A percentile compares a stretch with the other conserved stretches of the same genome.
Evolutionary conservation across 2,888 invertebrate species (phyloP).

Genomic region (Sclerodermus sp.): DNA sequence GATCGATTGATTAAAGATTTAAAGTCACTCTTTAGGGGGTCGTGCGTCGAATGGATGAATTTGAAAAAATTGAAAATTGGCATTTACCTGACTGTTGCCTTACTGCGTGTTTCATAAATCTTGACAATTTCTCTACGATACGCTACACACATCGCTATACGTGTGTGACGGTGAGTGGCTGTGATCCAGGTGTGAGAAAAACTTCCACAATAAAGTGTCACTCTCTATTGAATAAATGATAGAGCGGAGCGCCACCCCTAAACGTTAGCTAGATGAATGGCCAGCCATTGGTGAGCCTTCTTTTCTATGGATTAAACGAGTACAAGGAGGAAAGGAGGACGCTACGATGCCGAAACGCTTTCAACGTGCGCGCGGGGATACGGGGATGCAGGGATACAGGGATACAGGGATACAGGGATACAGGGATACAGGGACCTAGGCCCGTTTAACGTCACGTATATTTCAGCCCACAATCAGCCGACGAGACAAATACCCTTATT

Average conservation of each 20-base stretch:
- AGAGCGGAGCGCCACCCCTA: slow-evolving; percentile 38
- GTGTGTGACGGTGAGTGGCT: not conserved
- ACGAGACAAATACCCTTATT: slow-evolving; percentile 56
- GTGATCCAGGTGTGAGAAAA: slow-evolving; percentile 49
- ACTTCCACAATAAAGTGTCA: slow-evolving; percentile 47
- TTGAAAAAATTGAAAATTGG: too few relatives aligned
- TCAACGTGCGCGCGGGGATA: too few relatives aligned
- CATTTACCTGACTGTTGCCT: too few relatives aligned
- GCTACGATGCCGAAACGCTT: too few relatives aligned
- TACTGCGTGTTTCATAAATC: too few relatives aligned
- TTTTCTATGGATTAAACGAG: slow-evolving; percentile 27
- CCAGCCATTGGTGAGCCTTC: slow-evolving; percentile 28
- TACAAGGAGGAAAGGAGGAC: too few relatives aligned
- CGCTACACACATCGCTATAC: too few relatives aligned
- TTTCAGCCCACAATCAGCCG: slow-evolving; percentile 49
- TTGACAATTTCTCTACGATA: too few relatives aligned
- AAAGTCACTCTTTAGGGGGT: not conserved
- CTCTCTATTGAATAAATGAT: slow-evolving; percentile 33
- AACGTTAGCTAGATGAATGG: slow-evolving; percentile 43
- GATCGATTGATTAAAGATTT: slow-evolving; percentile 1
- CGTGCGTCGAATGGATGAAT: too few relatives aligned
- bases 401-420: not conserved
- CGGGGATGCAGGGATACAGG: too few relatives aligned
- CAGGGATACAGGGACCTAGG: slow-evolving; percentile 2
- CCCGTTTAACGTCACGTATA: slow-evolving; percentile 49